Evolutionary conservation across 2,797 vertebrate genomes (phyloP), one percentile per base, ranked within the genome.

Genomic region (Falco peregrinus): DNA sequence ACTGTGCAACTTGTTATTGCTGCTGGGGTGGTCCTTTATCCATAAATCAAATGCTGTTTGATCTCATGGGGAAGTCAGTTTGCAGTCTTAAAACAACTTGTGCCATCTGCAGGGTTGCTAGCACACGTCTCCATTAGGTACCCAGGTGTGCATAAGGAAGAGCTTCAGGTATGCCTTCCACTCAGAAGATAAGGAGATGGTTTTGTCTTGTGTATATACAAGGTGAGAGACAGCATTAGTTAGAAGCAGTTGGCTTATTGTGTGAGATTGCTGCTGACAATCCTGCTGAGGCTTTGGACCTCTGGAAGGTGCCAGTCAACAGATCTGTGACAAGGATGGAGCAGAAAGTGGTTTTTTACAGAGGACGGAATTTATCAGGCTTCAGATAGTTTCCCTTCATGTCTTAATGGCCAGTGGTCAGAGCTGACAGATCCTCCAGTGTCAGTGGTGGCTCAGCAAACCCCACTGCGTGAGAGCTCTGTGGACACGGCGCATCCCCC

Each of bases 401-500:
- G 2, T 75, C 26, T 37, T 33, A 61, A 77, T 22, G 35, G 76
- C 29, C 60, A 0, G 0, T n/a, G 13, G 83, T 56, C 28, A 45
- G 71, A 51, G 68, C 2, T 67, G 82, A 63, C 35, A 15, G 22
- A 51, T 25, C 77, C 57, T 41, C 9, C 37, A 70, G 71, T 69
- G 54, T 51, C 29, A 0, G 3, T 5, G 16, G 75, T 65, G 87
- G n/a, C 54, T 69, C 51, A 16, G 87, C 65, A 33, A 24, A 35
- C 16, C 64, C 61, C 0, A 2, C 68, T 33, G 73, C 5, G 6
- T 4, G 10, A 6, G 81, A 31, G 84, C 57, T 43, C 60, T 45
- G 53, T 0, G 10, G 73, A 5, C 47, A 9, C 1, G 0, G 47
- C 1, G 3, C 13, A 50, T 57, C 11, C 37, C 43, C 33, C 4